phyloP scores from a whole-genome alignment of 2,888 invertebrate species.

The Platycheirus rosarum region DNA sequence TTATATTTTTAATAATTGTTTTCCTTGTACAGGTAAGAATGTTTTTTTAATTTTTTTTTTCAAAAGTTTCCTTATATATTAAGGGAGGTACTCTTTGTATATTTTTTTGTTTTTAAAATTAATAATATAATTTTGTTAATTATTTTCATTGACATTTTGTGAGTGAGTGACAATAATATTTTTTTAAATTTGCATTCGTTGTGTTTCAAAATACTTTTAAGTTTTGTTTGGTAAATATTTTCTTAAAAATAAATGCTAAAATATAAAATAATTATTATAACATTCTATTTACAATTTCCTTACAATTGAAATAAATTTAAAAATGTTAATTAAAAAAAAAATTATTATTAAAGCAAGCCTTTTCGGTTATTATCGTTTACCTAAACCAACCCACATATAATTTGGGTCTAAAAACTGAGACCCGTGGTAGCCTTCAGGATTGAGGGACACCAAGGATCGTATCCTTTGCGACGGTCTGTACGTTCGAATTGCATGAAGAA shows the following conservation, averaged over 20 bases:
- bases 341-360: not conserved
- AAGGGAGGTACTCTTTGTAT: conserved; percentile 33
- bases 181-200: conserved; percentile 74
- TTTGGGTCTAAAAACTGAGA: conserved; percentile 87
- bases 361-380: conserved; percentile 78
- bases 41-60: conserved; percentile 17
- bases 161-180: conserved; percentile 70
- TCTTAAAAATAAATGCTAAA: not conserved
- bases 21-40: conserved; percentile 6
- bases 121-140: conserved; percentile 8
- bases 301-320: conserved; percentile 1
- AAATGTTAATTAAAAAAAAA: no score
- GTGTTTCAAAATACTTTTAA: conserved; percentile 57
- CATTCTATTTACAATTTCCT: conserved; percentile 2
- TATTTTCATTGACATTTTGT: conserved; percentile 51
- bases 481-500: conserved; percentile 82
- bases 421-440: conserved; percentile 84
- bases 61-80: conserved; percentile 36
- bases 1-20: not conserved
- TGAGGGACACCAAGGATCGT: conserved; percentile 85
- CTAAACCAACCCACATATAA: conserved; percentile 87
- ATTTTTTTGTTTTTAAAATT: no score
- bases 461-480: conserved; percentile 83
- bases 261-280: no score
- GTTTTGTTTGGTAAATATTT: not conserved